These are phyloP conservation scores for Pseudolaguvia tuberculata DNA, from an alignment of 2,113 vertebrate genomes.

Conservation along the genomic window DNA sequence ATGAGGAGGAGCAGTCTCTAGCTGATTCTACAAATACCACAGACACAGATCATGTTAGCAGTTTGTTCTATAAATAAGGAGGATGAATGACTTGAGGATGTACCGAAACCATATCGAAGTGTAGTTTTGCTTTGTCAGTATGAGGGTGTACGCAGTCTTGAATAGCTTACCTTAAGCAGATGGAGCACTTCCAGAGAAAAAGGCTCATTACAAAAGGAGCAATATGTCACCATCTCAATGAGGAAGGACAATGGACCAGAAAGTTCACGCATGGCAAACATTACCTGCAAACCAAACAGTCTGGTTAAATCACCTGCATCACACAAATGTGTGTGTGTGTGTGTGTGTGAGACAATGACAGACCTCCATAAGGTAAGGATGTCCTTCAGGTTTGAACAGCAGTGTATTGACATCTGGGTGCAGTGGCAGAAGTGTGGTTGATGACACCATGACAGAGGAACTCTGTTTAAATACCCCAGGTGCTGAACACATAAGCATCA, in stretches of 20 bases:
- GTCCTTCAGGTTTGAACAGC: constrained; percentile 87
- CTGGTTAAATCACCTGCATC: background rate
- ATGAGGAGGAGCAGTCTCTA: constrained; percentile 92
- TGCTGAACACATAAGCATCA: constrained; percentile 63
- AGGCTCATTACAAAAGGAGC: constrained; percentile 91
- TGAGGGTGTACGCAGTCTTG: background rate
- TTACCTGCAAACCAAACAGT: constrained; percentile 72
- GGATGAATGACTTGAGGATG: background rate
- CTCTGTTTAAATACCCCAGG: constrained; percentile 76
- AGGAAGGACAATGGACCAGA: constrained; percentile 82
- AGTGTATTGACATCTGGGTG: constrained; percentile 84
- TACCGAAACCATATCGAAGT: background rate
- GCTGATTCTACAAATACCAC: constrained; percentile 73
- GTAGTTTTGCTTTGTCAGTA: background rate
- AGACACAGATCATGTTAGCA: background rate
- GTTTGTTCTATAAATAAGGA: background rate
- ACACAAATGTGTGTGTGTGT: background rate
- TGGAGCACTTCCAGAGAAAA: constrained; percentile 90
- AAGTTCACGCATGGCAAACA: constrained; percentile 92
- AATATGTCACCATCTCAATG: constrained; percentile 91
- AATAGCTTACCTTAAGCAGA: constrained; percentile 81
- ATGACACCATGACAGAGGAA: constrained; percentile 62
- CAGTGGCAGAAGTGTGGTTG: constrained; percentile 76
- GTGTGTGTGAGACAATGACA: background rate
- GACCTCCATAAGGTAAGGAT: constrained; percentile 92